Evolutionary conservation across 2,888 invertebrate species (phyloP), one percentile per base, ranked within the genome.

Genomic region (Ectropis crepuscularia): DNA sequence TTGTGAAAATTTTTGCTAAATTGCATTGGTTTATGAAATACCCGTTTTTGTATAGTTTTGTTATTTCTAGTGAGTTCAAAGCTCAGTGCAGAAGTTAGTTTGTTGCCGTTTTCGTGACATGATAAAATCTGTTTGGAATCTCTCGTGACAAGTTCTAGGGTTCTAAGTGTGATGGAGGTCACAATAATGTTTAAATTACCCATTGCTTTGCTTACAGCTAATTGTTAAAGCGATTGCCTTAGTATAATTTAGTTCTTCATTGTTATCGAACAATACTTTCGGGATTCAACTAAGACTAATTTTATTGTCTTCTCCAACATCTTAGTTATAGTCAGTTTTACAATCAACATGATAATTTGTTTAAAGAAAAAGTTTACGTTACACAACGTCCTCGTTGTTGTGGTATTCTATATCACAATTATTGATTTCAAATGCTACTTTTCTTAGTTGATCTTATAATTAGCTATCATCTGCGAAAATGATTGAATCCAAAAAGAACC

Each of bases 61-160:
- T 5, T 48, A 28, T 6, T 1, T 47, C 6, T 10, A 47, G 6
- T 8, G 37, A 8, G 5, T 6, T 51, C 41, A 28, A 41, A 16
- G 16, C 28, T 41, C 41, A 10, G 10, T 10, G 10, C 16, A 51
- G 39, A 41, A 10, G 41, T 41, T 28, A n/a, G 51, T 28, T 50
- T 42, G 41, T 42, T 39, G 10, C n/a, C 48, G 16, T 41, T 36
- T 42, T 57, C 42, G 47, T 46, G 50, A 68, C 72, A 66, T 64
- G 65, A 76, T 75, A 75, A 73, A 75, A 74, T 74, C 70, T 72
- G 73, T 74, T 70, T 62, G 71, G 68, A 69, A 72, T 72, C 61
- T 63, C 70, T 78, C 79, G 79, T 83, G 81, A 80, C 80, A 79
- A 63, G 77, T 72, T 74, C 69, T 74, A 70, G 74, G 78, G 60